phyloP scores from a whole-genome alignment of 2,888 invertebrate genomes.

The Mamestra brassicae region DNA sequence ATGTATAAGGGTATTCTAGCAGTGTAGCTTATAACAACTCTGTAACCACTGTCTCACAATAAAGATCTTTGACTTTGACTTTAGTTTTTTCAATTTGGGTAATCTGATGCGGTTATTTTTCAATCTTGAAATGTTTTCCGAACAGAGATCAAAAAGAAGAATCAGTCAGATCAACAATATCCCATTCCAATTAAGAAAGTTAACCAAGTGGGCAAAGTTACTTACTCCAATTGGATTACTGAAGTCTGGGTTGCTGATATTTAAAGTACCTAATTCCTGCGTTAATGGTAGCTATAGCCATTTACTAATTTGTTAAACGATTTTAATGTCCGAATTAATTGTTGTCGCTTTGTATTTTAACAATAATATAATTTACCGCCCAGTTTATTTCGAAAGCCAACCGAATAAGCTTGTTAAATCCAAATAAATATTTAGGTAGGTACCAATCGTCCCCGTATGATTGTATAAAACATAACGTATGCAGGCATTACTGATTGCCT shows the following conservation, averaged over 20 bases:
- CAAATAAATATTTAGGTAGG: neutral
- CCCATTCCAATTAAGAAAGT: neutral
- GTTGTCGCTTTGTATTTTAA: constrained; percentile 31
- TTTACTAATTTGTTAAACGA: constrained; percentile 37
- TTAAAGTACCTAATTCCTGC: constrained; percentile 26
- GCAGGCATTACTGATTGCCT: constrained; percentile 36
- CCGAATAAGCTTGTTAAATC: constrained; percentile 13
- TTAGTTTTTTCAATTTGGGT: neutral
- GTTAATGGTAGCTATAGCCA: constrained; percentile 30
- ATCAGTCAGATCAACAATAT: neutral
- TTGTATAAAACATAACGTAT: neutral
- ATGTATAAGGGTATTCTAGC: too few relatives aligned
- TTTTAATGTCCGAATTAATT: constrained; percentile 24
- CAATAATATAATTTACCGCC: constrained; percentile 6
- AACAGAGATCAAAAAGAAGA: neutral
- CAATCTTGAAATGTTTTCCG: neutral
- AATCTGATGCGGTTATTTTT: neutral
- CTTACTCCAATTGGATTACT: constrained; percentile 31
- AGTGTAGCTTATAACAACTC: too few relatives aligned
- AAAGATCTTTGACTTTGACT: too few relatives aligned
- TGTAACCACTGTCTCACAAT: too few relatives aligned
- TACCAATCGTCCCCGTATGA: neutral
- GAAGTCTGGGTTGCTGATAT: constrained; percentile 25
- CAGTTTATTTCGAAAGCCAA: constrained; percentile 8
- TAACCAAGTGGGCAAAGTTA: constrained; percentile 15